These are phyloP conservation scores for Mechanitis messenoides DNA, from an alignment of 2,888 invertebrate species.

Conservation along the genomic window DNA sequence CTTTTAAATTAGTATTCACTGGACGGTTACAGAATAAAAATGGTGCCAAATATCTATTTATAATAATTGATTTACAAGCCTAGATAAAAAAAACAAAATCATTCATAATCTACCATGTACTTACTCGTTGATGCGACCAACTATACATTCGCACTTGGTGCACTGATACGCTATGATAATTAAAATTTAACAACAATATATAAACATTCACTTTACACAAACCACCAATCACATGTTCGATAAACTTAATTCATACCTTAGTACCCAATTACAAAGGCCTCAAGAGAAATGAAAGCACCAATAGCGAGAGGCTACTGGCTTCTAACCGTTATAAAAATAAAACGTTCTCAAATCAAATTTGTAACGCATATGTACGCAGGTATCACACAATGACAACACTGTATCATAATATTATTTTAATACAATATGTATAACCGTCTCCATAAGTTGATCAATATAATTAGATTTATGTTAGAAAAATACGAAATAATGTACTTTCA, in stretches of 20 bases:
- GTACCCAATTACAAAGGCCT: slow-evolving; percentile 9
- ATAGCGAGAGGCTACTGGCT: slow-evolving; percentile 13
- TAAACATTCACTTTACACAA: slow-evolving; percentile 59
- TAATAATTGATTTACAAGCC: slow-evolving; percentile 41
- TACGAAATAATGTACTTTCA: slow-evolving; percentile 75
- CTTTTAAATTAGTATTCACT: slow-evolving; percentile 45
- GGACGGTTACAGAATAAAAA: slow-evolving; percentile 66
- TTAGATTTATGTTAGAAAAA: slow-evolving; percentile 71
- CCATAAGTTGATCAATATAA: slow-evolving; percentile 62
- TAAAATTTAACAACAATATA: slow-evolving; percentile 42
- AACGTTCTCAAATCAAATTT: slow-evolving; percentile 65
- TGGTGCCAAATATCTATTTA: slow-evolving; percentile 45
- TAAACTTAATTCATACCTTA: slow-evolving; percentile 35
- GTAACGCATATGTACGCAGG: slow-evolving; percentile 50
- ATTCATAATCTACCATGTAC: slow-evolving; percentile 41
- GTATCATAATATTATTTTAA: slow-evolving; percentile 34
- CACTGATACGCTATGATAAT: slow-evolving; percentile 50
- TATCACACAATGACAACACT: slow-evolving; percentile 48
- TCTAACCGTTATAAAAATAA: slow-evolving; percentile 46
- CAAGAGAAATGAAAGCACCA: no score
- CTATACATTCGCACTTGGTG: slow-evolving; percentile 68
- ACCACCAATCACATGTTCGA: slow-evolving; percentile 57
- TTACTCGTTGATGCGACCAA: slow-evolving; percentile 63
- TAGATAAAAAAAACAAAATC: slow-evolving; percentile 46
- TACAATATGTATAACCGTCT: slow-evolving; percentile 51